These are phyloP conservation scores for Malurus cyaneus DNA, from an alignment of 2,113 vertebrate genomes.

Conservation along the genomic window DNA sequence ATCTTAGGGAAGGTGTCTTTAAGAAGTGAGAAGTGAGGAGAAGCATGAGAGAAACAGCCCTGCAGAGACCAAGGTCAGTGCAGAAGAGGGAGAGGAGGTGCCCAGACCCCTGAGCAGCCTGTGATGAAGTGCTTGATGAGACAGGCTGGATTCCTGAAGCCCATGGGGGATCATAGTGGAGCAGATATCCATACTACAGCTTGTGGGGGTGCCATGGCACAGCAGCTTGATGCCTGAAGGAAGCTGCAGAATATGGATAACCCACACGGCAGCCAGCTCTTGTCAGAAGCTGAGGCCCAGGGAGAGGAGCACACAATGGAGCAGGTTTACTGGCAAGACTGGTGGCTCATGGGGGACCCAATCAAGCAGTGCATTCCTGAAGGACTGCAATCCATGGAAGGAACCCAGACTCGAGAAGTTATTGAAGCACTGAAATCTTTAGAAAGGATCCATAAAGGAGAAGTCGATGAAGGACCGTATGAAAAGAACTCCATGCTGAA, in stretches of 20 bases:
- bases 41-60: neutral
- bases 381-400: neutral
- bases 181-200: neutral
- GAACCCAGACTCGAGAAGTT: neutral
- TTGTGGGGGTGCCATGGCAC: neutral
- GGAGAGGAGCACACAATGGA: fast-evolving
- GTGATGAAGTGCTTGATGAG: neutral
- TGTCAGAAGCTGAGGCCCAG: neutral
- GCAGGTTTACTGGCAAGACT: neutral
- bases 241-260: fast-evolving
- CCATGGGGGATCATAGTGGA: fast-evolving
- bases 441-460: neutral
- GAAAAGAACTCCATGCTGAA: fast-evolving
- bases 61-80: neutral
- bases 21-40: neutral
- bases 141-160: neutral
- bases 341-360: fast-evolving
- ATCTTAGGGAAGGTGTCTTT: neutral
- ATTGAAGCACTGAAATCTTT: neutral
- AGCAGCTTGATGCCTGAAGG: neutral
- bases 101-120: neutral
- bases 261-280: neutral
- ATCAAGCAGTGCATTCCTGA: neutral
- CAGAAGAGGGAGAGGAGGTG: neutral
- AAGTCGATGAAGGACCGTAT: neutral